Conservation (phyloP, 2,113 vertebrate species). For the Anarhynchus alexandrinus region DNA sequence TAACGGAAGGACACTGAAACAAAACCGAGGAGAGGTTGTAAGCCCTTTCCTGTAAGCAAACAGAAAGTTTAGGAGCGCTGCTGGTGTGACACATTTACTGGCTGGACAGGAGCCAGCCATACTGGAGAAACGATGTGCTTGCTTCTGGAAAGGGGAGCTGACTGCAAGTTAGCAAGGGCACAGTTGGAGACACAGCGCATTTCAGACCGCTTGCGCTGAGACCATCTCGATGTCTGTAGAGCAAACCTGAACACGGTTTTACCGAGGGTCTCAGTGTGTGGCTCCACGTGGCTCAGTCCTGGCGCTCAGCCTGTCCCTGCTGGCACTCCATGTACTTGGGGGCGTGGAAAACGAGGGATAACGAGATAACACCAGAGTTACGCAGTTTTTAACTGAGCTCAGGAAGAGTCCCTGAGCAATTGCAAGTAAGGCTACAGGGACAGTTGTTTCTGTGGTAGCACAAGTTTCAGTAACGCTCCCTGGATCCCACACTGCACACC, state of each 20-base stretch:
- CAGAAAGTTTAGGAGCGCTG: background rate
- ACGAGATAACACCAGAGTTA: background rate
- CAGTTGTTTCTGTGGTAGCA: background rate
- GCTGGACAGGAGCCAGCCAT: background rate
- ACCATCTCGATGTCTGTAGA: background rate
- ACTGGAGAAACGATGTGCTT: background rate
- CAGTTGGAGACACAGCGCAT: background rate
- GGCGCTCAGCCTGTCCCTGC: accelerated
- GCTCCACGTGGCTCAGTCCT: background rate
- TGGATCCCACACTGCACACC: background rate
- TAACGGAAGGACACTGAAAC: background rate
- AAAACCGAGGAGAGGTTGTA: background rate
- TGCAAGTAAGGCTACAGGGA: background rate
- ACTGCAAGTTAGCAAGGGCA: background rate
- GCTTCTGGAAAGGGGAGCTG: background rate
- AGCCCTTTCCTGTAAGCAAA: background rate
- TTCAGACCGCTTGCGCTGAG: background rate
- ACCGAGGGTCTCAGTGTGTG: accelerated
- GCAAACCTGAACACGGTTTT: background rate
- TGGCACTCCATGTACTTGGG: background rate
- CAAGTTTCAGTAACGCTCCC: background rate
- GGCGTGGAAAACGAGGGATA: background rate
- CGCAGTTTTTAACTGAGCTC: background rate
- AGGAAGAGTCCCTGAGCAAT: background rate
- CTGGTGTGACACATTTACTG: background rate